Evolutionary conservation across 2,888 invertebrate species (phyloP), one percentile per base, ranked within the genome.

Genomic region (Brachyptera putata): DNA sequence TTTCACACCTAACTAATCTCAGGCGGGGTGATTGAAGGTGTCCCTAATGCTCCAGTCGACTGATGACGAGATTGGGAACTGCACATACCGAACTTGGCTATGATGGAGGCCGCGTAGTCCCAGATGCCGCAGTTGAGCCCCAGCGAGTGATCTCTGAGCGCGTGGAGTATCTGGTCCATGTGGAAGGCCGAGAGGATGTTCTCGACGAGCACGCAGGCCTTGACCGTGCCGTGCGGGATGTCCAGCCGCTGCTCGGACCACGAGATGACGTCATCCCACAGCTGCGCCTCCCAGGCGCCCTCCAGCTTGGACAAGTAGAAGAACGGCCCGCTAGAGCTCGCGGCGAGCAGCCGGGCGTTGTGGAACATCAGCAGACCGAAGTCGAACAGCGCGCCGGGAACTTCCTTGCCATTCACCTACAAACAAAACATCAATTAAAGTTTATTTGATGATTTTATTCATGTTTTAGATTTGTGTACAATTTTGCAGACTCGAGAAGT

Each of bases 71-170:
- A n/a, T n/a, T n/a, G n/a, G n/a, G n/a, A n/a, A n/a, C n/a, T n/a
- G n/a, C n/a, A n/a, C n/a, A n/a, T 72, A 77, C 84, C 84, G 73
- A 84, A 84, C 71, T 84, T 85, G 24, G 79, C 77, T 65, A 85
- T 80, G 56, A 85, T 82, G 2, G 84, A 84, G 0, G 84, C 84
- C 57, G 82, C 79, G 70, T 87, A 87, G 70, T 87, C 87, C 87
- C 87, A 87, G 66, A 87, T 84, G 2, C 87, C 87, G 72, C 86
- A 87, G 70, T 87, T 87, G 1, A 87, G 76, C 1, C 87, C 87
- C 36, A 85, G 72, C 0, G 85, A 85, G 72, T 86, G 84, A 58
- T 85, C 81, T 65, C 74, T 79, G 37, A 87, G 70, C 13, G 82
- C 83, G 71, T 78, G 85, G 58, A 87, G 75, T 62, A 87, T 87